Evolutionary conservation across 64 coral and sea anemone genomes (phyloP).

Genomic region (Dendronephthya gigantea): DNA sequence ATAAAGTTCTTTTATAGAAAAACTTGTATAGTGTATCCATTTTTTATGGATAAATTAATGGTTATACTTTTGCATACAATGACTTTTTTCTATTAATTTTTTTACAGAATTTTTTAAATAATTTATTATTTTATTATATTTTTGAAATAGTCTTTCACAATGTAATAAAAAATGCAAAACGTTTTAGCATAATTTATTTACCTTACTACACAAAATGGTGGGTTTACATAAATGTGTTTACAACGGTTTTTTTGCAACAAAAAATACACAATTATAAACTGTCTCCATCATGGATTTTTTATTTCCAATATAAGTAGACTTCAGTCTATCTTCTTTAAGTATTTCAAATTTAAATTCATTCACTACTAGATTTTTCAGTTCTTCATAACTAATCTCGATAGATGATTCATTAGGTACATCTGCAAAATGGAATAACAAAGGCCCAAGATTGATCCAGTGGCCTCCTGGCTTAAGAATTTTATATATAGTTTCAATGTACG

Average conservation of each 20-base stretch:
- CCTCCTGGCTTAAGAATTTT: slow-evolving; percentile 85
- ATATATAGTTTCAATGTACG: slow-evolving; percentile 79
- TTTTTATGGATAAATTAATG: too few relatives aligned
- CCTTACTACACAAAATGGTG: not conserved
- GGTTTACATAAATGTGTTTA: not conserved
- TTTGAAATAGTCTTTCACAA: too few relatives aligned
- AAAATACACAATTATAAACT: slow-evolving; percentile 76
- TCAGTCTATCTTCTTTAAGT: slow-evolving; percentile 58
- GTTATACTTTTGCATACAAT: too few relatives aligned
- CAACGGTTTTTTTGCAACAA: slow-evolving; percentile 72
- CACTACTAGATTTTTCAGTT: slow-evolving; percentile 61
- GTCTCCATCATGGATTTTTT: slow-evolving; percentile 76
- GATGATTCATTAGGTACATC: slow-evolving; percentile 87
- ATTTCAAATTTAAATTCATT: slow-evolving; percentile 81
- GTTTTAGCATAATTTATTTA: not conserved
- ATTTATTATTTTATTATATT: too few relatives aligned
- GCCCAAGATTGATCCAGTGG: slow-evolving; percentile 92
- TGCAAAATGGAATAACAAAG: slow-evolving; percentile 83
- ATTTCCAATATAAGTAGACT: slow-evolving; percentile 80
- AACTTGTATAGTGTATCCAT: too few relatives aligned
- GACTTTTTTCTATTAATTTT: too few relatives aligned
- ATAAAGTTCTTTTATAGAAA: too few relatives aligned
- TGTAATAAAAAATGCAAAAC: too few relatives aligned
- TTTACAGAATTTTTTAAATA: too few relatives aligned
- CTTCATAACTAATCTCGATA: slow-evolving; percentile 80